Evolutionary conservation across 2,888 invertebrate genomes (phyloP).

Genomic region (Parnassius smintheus): DNA sequence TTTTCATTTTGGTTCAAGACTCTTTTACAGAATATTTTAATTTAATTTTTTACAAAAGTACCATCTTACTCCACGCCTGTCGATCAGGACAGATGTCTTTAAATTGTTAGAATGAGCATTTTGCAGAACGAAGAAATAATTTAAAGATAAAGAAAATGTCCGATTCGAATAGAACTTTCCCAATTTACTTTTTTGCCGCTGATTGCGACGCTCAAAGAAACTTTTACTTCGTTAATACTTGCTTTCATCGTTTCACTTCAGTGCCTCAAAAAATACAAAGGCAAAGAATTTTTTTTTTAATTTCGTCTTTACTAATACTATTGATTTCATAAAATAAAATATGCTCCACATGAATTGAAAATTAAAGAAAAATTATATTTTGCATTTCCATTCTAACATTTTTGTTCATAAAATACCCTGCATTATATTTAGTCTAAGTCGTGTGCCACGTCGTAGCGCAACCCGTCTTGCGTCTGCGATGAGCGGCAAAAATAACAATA

Average conservation of each 20-base stretch:
- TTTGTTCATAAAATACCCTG: no score
- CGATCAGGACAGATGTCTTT: conserved; percentile 21
- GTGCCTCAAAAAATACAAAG: background rate
- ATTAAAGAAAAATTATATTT: no score
- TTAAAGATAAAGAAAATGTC: conserved; percentile 29
- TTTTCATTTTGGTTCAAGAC: no score
- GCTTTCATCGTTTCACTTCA: background rate
- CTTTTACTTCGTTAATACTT: conserved; percentile 15
- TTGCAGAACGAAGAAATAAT: conserved; percentile 35
- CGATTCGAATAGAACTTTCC: conserved; percentile 18
- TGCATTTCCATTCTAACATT: no score
- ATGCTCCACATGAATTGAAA: no score
- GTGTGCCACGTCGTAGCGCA: no score
- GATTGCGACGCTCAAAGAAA: conserved; percentile 23
- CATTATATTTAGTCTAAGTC: no score
- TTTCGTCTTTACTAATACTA: no score
- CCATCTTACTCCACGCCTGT: conserved; percentile 1
- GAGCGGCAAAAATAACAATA: no score
- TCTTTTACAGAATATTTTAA: background rate
- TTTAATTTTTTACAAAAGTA: background rate
- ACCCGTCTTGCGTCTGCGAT: no score
- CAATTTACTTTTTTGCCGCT: conserved; percentile 21
- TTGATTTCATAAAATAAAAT: no score
- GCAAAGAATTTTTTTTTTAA: background rate
- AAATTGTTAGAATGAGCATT: conserved; percentile 31